Evolutionary conservation across 2,797 vertebrate genomes (phyloP).

Genomic region (Mallotus villosus): DNA sequence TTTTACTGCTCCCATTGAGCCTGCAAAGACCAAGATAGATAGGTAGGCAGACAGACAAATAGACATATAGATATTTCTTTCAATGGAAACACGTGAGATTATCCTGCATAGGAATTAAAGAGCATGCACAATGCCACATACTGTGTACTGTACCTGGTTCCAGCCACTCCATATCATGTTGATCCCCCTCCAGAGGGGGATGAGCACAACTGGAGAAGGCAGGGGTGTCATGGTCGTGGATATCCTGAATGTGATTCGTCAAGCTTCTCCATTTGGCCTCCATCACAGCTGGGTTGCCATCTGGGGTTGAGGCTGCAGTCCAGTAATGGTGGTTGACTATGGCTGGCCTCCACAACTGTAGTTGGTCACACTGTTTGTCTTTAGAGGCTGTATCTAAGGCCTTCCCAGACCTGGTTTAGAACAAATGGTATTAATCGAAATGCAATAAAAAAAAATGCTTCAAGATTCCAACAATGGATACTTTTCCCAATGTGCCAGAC

Average conservation of each 20-base stretch:
- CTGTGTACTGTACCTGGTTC: not conserved
- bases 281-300: constrained; percentile 5
- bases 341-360: not conserved
- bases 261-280: constrained; percentile 6
- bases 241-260: not conserved
- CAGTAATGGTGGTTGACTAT: not conserved
- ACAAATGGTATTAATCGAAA: too few relatives aligned
- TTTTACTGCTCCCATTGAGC: too few relatives aligned
- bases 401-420: not conserved
- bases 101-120: too few relatives aligned
- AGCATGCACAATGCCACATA: too few relatives aligned
- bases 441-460: not conserved
- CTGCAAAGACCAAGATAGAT: too few relatives aligned
- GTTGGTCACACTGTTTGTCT: not conserved
- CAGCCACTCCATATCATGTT: constrained; percentile 14
- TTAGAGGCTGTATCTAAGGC: not conserved
- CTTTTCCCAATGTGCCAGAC: not conserved
- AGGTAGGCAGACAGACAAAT: too few relatives aligned
- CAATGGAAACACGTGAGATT: too few relatives aligned
- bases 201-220: constrained; percentile 3
- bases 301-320: not conserved
- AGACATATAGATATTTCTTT: too few relatives aligned
- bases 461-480: not conserved
- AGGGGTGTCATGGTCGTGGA: not conserved
- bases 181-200: not conserved